Evolutionary conservation across 2,113 vertebrate species (phyloP).

Genomic region (Tetraodon nigroviridis): DNA sequence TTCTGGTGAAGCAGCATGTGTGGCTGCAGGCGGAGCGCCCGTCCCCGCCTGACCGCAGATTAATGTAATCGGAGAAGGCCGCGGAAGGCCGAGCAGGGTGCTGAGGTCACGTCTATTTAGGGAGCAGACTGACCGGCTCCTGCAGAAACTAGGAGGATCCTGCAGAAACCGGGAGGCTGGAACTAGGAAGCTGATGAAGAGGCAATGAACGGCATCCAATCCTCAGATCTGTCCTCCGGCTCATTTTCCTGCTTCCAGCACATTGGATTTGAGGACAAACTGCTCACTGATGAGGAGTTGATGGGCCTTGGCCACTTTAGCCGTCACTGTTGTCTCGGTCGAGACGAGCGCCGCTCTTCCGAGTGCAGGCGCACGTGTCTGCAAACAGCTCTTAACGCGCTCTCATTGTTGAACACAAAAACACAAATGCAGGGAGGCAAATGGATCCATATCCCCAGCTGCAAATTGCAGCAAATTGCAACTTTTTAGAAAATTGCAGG

Average conservation of each 20-base stretch:
- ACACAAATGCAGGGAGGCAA: neutral
- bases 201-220: too few species aligned
- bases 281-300: too few species aligned
- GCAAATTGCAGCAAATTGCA: neutral
- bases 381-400: neutral
- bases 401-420: neutral
- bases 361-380: too few species aligned
- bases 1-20: neutral
- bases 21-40: slow-evolving; percentile 23
- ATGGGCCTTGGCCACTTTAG: too few species aligned
- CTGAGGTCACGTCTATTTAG: slow-evolving; percentile 70
- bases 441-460: neutral
- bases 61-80: slow-evolving; percentile 57
- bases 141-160: slow-evolving; percentile 36
- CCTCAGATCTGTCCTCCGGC: neutral
- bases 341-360: too few species aligned
- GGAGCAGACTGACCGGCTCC: slow-evolving; percentile 70
- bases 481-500: slow-evolving; percentile 5
- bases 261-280: too few species aligned
- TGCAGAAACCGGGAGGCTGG: slow-evolving; percentile 3
- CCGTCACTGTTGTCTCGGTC: too few species aligned
- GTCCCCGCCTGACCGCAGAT: slow-evolving; percentile 39
- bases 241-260: neutral
- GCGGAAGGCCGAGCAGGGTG: slow-evolving; percentile 56
- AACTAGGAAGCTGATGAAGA: too few species aligned